Base-by-base conservation (phyloP, 2,888 invertebrate species). In the Oconnorella tubifera region DNA sequence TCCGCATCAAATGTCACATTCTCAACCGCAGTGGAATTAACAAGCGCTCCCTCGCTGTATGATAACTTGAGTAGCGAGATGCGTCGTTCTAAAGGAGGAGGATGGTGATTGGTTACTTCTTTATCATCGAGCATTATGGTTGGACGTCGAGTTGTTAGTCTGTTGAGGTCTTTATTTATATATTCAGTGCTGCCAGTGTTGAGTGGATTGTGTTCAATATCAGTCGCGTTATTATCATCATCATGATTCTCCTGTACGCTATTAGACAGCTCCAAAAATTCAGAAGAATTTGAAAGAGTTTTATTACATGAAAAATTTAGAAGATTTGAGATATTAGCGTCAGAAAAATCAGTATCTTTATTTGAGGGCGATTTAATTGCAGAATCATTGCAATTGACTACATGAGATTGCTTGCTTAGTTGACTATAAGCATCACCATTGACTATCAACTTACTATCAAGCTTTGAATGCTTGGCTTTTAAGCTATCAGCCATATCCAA, bases 51-150 rank as follows among this genome's bases (percentile, higher is more conserved):
- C 57, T 77, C 77, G 70, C 76, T 78, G 58, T 73, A 69, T 3
- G 75, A 77, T 14, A 70, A 72, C 64, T 75, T 74, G 73, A 76
- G 72, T 58, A 66, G 69, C 1, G 75, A 72, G 63, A 75, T 75
- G 10, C 60, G 28, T 14, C 60, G 48, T 1, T 23, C 29, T 31
- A 62, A 31, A 50, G 57, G 63, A 4, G 40, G 59, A 29, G 25
- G 33, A 6, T 0, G 29, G 33, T 33, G 29, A 19, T 29, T 48
- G 19, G 27, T 31, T 19, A 19, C 53, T 25, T 60, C 60, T 1
- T 29, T 28, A 50, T 60, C 60, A 48, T 60, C 29, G 25, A 50
- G 48, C 23, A 60, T 49, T 3, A 60, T 60, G 50, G 50, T n/a
- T n/a, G 60, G 50, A 29, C 48, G 25, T 10, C 49, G 28, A 28